Evolutionary conservation across 2,797 vertebrate species (phyloP).

Genomic region (Prunella strophiata): DNA sequence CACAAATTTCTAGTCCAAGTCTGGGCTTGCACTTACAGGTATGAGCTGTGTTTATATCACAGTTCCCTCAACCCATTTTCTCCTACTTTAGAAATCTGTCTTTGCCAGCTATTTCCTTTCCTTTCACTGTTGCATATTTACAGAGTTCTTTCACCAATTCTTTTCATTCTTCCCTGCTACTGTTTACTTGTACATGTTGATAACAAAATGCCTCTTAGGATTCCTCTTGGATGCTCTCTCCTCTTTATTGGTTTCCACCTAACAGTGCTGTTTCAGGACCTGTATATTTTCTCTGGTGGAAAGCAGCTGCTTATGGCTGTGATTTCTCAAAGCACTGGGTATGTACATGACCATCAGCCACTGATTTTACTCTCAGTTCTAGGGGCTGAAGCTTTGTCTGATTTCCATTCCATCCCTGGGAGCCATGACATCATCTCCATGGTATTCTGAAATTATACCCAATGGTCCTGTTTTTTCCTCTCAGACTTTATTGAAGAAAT

Average conservation of each 20-base stretch:
- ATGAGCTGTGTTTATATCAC: background rate
- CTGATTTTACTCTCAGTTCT: background rate
- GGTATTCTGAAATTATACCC: slow-evolving; percentile 32
- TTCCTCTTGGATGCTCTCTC: background rate
- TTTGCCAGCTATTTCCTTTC: slow-evolving; percentile 4
- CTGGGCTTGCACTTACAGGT: background rate
- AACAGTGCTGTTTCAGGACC: background rate
- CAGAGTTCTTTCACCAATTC: background rate
- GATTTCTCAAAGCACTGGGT: background rate
- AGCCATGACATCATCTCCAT: slow-evolving; percentile 16
- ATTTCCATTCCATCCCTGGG: background rate
- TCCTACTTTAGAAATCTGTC: background rate
- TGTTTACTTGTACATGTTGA: background rate
- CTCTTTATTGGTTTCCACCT: background rate
- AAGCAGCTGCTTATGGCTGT: background rate
- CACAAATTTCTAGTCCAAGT: background rate
- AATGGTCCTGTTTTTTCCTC: background rate
- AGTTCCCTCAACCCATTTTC: background rate
- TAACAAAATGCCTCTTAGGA: background rate
- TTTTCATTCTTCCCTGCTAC: slow-evolving; percentile 20
- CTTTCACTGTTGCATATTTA: slow-evolving; percentile 16
- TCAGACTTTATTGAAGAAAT: slow-evolving; percentile 1
- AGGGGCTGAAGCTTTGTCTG: background rate
- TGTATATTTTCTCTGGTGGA: background rate
- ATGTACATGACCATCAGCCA: background rate